Percentiles rank a stretch among this genome's conserved stretches.
These are phyloP conservation scores for Bombylius discolor DNA, from an alignment of 2,888 invertebrate species.

Conservation along the genomic window DNA sequence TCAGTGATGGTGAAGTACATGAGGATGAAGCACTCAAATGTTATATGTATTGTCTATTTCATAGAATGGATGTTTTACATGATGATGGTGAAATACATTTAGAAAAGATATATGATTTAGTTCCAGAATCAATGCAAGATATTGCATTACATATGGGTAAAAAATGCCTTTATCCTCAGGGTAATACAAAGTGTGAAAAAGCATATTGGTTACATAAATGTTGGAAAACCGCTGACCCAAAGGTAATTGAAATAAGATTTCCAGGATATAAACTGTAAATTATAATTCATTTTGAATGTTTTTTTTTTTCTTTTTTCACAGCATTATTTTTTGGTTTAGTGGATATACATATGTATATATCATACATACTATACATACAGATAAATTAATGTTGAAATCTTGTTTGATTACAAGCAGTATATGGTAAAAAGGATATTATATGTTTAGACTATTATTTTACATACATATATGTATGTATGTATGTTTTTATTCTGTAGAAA, in stretches of 20 bases:
- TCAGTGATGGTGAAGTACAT: slow-evolving; percentile 25
- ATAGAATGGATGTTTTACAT: slow-evolving; percentile 21
- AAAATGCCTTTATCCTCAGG: slow-evolving; percentile 22
- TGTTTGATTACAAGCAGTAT: no score
- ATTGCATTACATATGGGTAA: slow-evolving; percentile 22
- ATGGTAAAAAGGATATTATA: no score
- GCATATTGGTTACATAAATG: slow-evolving; percentile 27
- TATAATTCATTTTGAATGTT: not conserved
- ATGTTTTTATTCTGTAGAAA: no score
- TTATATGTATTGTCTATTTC: slow-evolving; percentile 27
- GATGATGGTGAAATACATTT: slow-evolving; percentile 25
- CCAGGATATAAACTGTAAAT: not conserved
- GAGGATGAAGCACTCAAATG: slow-evolving; percentile 25
- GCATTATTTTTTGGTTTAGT: slow-evolving; percentile 2
- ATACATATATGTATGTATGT: no score
- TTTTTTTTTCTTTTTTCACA: not conserved
- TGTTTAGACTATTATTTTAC: no score
- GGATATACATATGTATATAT: not conserved
- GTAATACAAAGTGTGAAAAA: slow-evolving; percentile 22
- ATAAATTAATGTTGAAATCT: no score
- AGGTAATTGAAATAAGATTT: slow-evolving; percentile 15
- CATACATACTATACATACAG: not conserved
- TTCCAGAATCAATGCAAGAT: slow-evolving; percentile 20
- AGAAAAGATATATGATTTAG: slow-evolving; percentile 18
- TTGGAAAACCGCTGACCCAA: slow-evolving; percentile 25